Conservation (phyloP, 2,888 invertebrate genomes). For the Monoplex corrugatus region DNA sequence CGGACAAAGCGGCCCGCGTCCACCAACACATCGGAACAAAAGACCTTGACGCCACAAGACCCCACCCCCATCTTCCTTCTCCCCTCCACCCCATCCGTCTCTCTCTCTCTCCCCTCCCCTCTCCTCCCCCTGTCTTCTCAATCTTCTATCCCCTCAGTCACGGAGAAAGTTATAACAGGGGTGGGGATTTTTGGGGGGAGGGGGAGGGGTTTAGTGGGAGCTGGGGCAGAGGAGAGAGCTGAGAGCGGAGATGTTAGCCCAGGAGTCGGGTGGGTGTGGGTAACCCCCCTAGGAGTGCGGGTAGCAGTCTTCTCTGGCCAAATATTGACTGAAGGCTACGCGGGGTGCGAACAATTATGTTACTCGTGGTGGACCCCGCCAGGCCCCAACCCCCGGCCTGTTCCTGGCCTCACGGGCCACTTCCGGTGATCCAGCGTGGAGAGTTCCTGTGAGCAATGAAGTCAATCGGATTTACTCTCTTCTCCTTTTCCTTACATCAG, state of each 20-base stretch:
- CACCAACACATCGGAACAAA: slow-evolving; percentile 24
- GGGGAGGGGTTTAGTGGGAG: too few relatives aligned
- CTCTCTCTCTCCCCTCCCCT: neutral
- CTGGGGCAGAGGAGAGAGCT: too few relatives aligned
- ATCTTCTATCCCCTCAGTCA: slow-evolving; percentile 13
- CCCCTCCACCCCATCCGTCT: neutral
- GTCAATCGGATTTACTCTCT: too few relatives aligned
- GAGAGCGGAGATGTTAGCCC: too few relatives aligned
- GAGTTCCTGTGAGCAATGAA: neutral
- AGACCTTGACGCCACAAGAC: neutral
- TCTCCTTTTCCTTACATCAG: too few relatives aligned
- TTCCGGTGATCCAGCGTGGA: neutral
- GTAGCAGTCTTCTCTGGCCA: slow-evolving; percentile 6
- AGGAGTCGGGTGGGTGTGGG: too few relatives aligned
- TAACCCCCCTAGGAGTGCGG: neutral
- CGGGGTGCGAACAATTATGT: slow-evolving; percentile 46
- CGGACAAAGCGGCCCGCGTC: neutral
- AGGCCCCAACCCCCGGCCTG: neutral
- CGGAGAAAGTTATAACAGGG: slow-evolving; percentile 21
- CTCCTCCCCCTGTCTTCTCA: too few relatives aligned
- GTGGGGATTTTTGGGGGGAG: too few relatives aligned
- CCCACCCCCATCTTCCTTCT: neutral
- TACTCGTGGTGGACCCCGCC: neutral
- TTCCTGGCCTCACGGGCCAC: neutral
- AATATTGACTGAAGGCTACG: slow-evolving; percentile 40